These are phyloP conservation scores for Benthosema pterotum DNA, from an alignment of 2,797 vertebrate genomes.

Conservation along the genomic window DNA sequence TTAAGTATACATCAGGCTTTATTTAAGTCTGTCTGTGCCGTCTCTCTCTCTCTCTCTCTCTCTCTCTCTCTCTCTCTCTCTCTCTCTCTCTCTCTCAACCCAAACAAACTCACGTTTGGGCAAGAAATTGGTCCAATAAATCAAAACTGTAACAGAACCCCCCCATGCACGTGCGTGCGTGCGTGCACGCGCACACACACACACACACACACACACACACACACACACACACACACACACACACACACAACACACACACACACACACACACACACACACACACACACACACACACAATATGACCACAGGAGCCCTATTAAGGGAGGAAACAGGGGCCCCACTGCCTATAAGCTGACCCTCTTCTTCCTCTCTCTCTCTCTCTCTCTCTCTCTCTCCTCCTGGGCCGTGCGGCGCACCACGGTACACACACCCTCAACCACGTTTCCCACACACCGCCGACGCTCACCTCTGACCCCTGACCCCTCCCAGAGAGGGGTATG, in stretches of 20 bases:
- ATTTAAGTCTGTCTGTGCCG: too few relatives aligned
- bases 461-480: constrained; percentile 78
- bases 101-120: constrained; percentile 68
- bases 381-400: constrained; percentile 40
- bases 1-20: too few relatives aligned
- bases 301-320: constrained; percentile 66
- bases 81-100: constrained; percentile 48
- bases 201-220: constrained; percentile 1
- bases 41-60: too few relatives aligned
- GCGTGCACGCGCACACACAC: constrained; percentile 36
- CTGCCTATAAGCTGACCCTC: constrained; percentile 33
- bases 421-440: constrained; percentile 47
- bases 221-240: constrained; percentile 42
- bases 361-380: constrained; percentile 7
- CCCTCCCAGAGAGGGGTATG: constrained; percentile 52
- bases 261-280: constrained; percentile 27
- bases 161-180: too few relatives aligned
- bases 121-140: constrained; percentile 73
- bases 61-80: too few relatives aligned
- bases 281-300: constrained; percentile 36
- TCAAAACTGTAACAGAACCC: constrained; percentile 67
- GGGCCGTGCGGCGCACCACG: constrained; percentile 1
- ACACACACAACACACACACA: constrained; percentile 26
- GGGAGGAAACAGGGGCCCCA: constrained; percentile 52
- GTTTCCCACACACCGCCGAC: constrained; percentile 76